phyloP scores from a whole-genome alignment of 2,888 invertebrate genomes.

The Cataglyphis cursor region DNA sequence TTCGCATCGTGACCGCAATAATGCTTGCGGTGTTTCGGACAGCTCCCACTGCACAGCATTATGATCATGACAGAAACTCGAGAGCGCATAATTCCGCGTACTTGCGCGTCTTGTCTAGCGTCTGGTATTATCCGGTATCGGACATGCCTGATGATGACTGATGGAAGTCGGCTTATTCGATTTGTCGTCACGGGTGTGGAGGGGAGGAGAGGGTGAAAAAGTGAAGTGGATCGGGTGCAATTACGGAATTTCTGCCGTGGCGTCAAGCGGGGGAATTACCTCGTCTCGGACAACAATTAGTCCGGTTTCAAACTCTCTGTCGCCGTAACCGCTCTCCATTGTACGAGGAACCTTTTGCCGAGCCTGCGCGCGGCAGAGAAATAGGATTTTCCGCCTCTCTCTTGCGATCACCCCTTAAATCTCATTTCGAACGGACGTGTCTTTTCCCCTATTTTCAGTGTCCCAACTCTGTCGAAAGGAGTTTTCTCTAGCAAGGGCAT shows the following conservation, averaged over 20 bases:
- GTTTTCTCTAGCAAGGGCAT: slow-evolving; percentile 2
- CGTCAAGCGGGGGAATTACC: slow-evolving; percentile 56
- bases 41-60: slow-evolving; percentile 45
- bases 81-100: slow-evolving; percentile 52
- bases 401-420: slow-evolving; percentile 35
- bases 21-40: slow-evolving; percentile 51
- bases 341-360: slow-evolving; percentile 44
- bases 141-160: slow-evolving; percentile 57
- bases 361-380: slow-evolving; percentile 44
- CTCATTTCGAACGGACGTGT: slow-evolving; percentile 48
- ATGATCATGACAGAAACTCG: slow-evolving; percentile 57
- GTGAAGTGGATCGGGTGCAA: slow-evolving; percentile 34
- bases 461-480: slow-evolving; percentile 31
- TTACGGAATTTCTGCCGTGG: slow-evolving; percentile 44
- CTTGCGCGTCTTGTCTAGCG: slow-evolving; percentile 53
- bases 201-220: slow-evolving; percentile 26
- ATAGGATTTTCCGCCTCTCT: slow-evolving; percentile 38
- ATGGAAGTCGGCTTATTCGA: slow-evolving; percentile 55
- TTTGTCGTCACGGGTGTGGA: slow-evolving; percentile 23
- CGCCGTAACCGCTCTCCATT: slow-evolving; percentile 47
- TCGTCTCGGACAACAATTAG: slow-evolving; percentile 66
- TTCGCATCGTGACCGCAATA: slow-evolving; percentile 17
- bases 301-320: slow-evolving; percentile 42
- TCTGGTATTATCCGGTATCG: slow-evolving; percentile 47
- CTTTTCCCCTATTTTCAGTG: slow-evolving; percentile 40